A percentile compares a stretch with the other conserved stretches of the same genome.
Conservation (phyloP, 2,888 invertebrate genomes). For the Drosophila koepferae region DNA sequence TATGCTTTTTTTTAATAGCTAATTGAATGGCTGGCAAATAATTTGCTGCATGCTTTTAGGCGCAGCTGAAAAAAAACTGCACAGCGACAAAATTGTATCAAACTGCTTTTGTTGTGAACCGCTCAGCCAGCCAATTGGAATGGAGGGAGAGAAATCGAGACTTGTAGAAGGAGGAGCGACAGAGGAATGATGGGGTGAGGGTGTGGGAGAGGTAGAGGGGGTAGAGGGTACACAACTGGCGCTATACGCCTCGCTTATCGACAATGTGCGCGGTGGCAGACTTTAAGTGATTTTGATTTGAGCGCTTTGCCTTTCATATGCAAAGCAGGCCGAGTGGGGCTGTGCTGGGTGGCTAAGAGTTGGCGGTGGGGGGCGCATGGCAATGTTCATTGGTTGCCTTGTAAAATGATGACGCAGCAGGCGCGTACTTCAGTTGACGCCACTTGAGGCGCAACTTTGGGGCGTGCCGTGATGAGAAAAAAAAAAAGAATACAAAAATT, state of each 20-base stretch:
- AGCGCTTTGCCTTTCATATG: constrained; percentile 78
- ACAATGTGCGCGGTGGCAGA: constrained; percentile 45
- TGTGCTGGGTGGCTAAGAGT: not conserved
- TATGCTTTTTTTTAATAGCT: constrained; percentile 59
- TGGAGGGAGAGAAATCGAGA: not conserved
- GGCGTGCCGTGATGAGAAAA: constrained; percentile 57
- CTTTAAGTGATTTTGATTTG: constrained; percentile 67
- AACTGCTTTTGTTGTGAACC: constrained; percentile 52
- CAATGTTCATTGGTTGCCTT: not conserved
- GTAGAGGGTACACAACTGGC: not conserved
- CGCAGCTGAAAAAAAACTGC: constrained; percentile 53
- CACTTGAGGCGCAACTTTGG: constrained; percentile 47
- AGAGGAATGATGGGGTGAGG: not conserved
- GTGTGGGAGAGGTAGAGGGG: not conserved
- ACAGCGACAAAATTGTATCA: constrained; percentile 61
- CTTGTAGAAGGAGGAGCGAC: not conserved
- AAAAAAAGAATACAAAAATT: constrained; percentile 46
- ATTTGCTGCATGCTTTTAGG: constrained; percentile 60
- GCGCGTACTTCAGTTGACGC: constrained; percentile 50
- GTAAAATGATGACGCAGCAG: constrained; percentile 60
- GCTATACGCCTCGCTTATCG: constrained; percentile 62
- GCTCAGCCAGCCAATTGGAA: constrained; percentile 11
- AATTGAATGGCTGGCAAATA: constrained; percentile 76
- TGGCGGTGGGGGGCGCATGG: not conserved
- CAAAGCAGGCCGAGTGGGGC: constrained; percentile 56